Conservation (phyloP, 1,140 invertebrate genomes). For the Colletes latitarsis region DNA sequence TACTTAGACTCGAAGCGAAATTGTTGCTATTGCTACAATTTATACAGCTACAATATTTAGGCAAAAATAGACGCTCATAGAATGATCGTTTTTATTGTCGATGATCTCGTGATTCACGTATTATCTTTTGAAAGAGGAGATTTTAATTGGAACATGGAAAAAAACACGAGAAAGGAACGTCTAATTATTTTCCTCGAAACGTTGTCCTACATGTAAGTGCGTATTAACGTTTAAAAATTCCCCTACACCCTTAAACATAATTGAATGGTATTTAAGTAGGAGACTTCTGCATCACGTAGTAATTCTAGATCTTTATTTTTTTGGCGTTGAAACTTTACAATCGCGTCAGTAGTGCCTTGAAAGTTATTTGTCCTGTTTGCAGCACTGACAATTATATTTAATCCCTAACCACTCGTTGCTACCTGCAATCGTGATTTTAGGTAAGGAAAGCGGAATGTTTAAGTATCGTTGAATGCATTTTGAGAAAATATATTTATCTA, state of each 20-base stretch:
- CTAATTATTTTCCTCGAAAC: constrained; percentile 4
- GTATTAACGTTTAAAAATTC: background rate
- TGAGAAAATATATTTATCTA: background rate
- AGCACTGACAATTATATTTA: constrained; percentile 36
- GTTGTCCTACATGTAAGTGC: constrained; percentile 15
- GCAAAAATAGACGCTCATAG: background rate
- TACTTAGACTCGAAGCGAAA: too few relatives aligned
- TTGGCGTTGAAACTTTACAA: background rate
- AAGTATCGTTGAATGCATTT: constrained; percentile 45
- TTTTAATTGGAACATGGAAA: background rate
- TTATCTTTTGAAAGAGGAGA: background rate
- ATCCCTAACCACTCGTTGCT: constrained; percentile 57
- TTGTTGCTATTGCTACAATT: too few relatives aligned
- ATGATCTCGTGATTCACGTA: too few relatives aligned
- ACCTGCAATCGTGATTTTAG: constrained; percentile 55
- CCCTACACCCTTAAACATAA: background rate
- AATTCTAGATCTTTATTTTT: background rate
- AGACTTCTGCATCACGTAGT: background rate
- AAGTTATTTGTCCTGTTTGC: constrained; percentile 26
- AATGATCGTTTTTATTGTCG: background rate
- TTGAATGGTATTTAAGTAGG: background rate
- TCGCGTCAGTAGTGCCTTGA: constrained; percentile 16
- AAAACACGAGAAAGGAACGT: background rate
- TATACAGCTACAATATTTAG: background rate
- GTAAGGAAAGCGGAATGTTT: constrained; percentile 57